phyloP scores from a whole-genome alignment of 2,797 vertebrate species.

The Brachymystax lenok region DNA sequence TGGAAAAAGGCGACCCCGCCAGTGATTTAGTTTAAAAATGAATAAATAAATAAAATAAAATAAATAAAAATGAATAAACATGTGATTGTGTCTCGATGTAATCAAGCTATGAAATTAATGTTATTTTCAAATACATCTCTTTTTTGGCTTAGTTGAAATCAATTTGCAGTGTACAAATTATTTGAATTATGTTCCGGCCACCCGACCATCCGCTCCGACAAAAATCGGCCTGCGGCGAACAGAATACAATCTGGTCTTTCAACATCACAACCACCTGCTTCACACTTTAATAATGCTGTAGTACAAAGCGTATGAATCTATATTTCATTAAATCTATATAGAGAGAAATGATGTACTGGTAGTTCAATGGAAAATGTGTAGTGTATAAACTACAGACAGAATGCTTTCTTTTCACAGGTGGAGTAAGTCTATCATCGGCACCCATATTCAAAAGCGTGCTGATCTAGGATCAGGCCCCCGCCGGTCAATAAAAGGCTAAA shows the following conservation, averaged over 20 bases:
- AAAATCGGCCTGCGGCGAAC: no score
- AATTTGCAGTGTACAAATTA: no score
- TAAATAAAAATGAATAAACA: no score
- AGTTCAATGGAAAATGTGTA: neutral
- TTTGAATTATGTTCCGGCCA: neutral
- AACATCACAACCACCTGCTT: neutral
- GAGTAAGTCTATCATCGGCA: neutral
- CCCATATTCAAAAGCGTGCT: no score
- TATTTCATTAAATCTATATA: neutral
- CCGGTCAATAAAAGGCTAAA: neutral
- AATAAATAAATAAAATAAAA: no score
- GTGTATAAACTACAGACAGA: neutral
- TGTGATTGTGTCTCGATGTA: no score
- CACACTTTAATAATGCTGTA: no score
- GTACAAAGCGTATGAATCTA: no score
- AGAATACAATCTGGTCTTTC: neutral
- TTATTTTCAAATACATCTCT: no score
- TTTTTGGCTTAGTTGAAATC: no score
- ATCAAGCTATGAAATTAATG: no score
- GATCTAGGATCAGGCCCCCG: neutral
- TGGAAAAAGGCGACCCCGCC: no score
- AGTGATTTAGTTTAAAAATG: neutral
- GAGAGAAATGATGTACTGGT: neutral
- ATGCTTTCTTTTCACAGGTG: neutral
- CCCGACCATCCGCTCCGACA: neutral